A percentile compares a stretch with the other conserved stretches of the same genome.
phyloP scores from a whole-genome alignment of 1,140 invertebrate genomes.

The Argopecten irradians region DNA sequence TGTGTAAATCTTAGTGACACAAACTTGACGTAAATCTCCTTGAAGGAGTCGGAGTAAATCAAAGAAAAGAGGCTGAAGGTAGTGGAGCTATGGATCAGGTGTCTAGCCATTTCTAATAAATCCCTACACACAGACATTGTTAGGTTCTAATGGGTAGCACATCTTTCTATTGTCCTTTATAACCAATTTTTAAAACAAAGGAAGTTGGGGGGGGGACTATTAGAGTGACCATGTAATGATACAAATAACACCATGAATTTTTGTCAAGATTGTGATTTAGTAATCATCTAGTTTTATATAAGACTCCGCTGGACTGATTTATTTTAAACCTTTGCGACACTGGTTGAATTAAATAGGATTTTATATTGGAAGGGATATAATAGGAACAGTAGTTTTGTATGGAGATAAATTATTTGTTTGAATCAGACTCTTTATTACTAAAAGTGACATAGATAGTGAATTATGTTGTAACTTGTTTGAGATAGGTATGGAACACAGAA shows the following conservation, averaged over 20 bases:
- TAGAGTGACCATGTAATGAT: background rate
- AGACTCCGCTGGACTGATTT: background rate
- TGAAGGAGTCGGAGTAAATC: background rate
- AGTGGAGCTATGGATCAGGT: background rate
- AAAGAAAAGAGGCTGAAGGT: background rate
- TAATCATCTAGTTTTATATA: background rate
- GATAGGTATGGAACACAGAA: too few relatives aligned
- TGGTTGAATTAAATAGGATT: background rate
- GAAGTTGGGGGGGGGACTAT: background rate
- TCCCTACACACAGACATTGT: background rate
- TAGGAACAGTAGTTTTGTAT: background rate
- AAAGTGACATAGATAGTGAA: background rate
- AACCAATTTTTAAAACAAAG: conserved; percentile 15
- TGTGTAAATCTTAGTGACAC: background rate
- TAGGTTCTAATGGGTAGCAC: background rate
- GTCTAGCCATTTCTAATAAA: background rate
- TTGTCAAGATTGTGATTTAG: background rate
- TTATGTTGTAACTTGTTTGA: background rate
- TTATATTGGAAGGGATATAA: background rate
- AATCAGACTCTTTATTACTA: background rate
- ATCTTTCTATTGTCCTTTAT: background rate
- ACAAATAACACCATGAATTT: background rate
- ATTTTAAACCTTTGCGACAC: background rate
- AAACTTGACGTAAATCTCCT: background rate
- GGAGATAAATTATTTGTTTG: background rate